A percentile compares a stretch with the other conserved stretches of the same genome.
Conservation (phyloP, 2,113 vertebrate genomes). For the Poeciliopsis prolifica region DNA sequence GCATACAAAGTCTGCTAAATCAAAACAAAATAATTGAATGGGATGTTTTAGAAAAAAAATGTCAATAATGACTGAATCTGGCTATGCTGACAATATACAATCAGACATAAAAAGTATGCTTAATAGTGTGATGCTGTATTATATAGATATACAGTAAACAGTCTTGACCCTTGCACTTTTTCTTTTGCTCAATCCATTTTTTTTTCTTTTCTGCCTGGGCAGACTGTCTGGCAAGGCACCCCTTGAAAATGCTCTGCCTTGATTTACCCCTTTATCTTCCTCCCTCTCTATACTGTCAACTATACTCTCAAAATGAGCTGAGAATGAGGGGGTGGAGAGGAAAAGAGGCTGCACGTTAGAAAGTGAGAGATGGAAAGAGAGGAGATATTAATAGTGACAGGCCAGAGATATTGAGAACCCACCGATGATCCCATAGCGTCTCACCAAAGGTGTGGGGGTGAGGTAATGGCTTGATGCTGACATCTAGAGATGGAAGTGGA, state of each 20-base stretch:
- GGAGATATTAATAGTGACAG: constrained; percentile 72
- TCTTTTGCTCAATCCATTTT: neutral
- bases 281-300: constrained; percentile 26
- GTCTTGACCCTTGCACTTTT: constrained; percentile 20
- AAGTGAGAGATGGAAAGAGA: constrained; percentile 50
- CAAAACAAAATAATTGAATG: too few relatives aligned
- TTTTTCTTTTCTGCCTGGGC: constrained; percentile 3
- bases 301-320: constrained; percentile 57
- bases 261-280: constrained; percentile 23
- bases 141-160: neutral
- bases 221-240: constrained; percentile 26
- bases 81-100: too few relatives aligned
- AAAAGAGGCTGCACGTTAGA: constrained; percentile 34
- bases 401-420: constrained; percentile 61
- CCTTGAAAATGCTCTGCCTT: constrained; percentile 26
- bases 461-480: constrained; percentile 64
- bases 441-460: constrained; percentile 56
- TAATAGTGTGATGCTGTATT: too few relatives aligned
- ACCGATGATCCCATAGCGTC: constrained; percentile 47
- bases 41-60: too few relatives aligned
- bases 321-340: constrained; percentile 41
- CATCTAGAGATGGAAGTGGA: constrained; percentile 52
- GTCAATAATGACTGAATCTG: too few relatives aligned
- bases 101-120: too few relatives aligned
- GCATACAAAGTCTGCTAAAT: too few relatives aligned